Conservation (phyloP, 2,888 invertebrate species). For the Drosophila niveifrons region DNA sequence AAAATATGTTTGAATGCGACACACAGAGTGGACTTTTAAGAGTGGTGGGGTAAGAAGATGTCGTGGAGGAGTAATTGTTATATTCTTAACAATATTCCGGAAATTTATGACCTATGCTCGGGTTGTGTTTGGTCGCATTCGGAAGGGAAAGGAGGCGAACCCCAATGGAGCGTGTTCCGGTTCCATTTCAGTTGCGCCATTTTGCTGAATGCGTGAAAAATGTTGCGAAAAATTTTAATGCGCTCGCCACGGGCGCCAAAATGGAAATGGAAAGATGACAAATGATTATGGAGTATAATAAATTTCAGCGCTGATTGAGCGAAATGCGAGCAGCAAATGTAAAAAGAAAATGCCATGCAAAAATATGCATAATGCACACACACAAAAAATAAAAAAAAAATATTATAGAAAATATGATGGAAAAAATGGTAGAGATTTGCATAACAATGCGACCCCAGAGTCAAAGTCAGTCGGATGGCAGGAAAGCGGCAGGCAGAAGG, state of each 20-base stretch:
- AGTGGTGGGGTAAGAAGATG: not conserved
- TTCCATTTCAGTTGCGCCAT: slow-evolving; percentile 47
- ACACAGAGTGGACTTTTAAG: slow-evolving; percentile 2
- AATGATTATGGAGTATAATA: slow-evolving; percentile 80
- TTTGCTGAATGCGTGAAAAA: slow-evolving; percentile 79
- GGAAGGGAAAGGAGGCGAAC: not conserved
- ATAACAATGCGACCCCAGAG: slow-evolving; percentile 20
- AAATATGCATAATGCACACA: slow-evolving; percentile 38
- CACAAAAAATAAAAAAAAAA: slow-evolving; percentile 17
- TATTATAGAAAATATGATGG: slow-evolving; percentile 1
- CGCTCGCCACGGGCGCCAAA: slow-evolving; percentile 71
- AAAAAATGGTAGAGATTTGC: slow-evolving; percentile 24
- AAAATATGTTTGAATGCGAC: slow-evolving; percentile 51
- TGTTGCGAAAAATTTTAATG: slow-evolving; percentile 78
- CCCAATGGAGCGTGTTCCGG: slow-evolving; percentile 50
- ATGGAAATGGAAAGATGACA: slow-evolving; percentile 75
- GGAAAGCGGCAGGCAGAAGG: not conserved
- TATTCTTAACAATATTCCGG: slow-evolving; percentile 77
- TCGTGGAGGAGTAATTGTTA: slow-evolving; percentile 66
- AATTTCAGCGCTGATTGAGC: slow-evolving; percentile 78
- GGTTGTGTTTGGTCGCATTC: slow-evolving; percentile 23
- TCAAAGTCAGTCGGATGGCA: slow-evolving; percentile 24
- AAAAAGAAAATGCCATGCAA: slow-evolving; percentile 8
- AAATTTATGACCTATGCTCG: slow-evolving; percentile 70
- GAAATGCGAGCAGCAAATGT: slow-evolving; percentile 58